Conservation (phyloP, 2,113 vertebrate genomes). For the Rhabdornis inornatus region DNA sequence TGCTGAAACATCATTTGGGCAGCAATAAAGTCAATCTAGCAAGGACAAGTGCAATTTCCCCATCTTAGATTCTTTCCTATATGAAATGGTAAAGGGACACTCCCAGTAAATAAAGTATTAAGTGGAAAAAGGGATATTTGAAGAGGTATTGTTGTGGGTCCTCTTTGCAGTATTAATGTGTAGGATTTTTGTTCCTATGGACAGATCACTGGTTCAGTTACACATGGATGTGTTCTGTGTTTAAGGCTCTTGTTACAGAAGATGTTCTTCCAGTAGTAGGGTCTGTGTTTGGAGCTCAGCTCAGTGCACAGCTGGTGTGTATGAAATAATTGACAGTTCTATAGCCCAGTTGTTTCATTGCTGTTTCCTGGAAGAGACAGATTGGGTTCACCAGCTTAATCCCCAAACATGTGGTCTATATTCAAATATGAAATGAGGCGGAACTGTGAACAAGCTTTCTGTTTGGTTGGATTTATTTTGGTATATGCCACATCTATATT, state of each 20-base stretch:
- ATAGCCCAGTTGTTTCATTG: conserved; percentile 5
- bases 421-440: conserved; percentile 44
- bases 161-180: neutral
- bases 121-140: neutral
- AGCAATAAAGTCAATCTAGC: neutral
- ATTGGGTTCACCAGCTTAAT: conserved; percentile 43
- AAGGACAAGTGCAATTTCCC: neutral
- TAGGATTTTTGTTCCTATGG: neutral
- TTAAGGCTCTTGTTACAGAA: neutral
- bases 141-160: neutral
- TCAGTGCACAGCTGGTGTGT: neutral
- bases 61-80: neutral
- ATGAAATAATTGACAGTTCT: conserved; percentile 29
- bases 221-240: neutral
- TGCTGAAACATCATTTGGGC: neutral
- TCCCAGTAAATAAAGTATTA: neutral
- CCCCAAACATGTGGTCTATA: conserved; percentile 51
- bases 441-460: conserved; percentile 62
- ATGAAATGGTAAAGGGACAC: neutral
- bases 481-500: neutral
- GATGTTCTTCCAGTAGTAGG: neutral
- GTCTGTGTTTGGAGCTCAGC: neutral
- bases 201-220: neutral
- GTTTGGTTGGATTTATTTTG: conserved; percentile 55
- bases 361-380: conserved; percentile 29